Conservation (phyloP, 2,888 invertebrate genomes). For the Epirrita christyi region DNA sequence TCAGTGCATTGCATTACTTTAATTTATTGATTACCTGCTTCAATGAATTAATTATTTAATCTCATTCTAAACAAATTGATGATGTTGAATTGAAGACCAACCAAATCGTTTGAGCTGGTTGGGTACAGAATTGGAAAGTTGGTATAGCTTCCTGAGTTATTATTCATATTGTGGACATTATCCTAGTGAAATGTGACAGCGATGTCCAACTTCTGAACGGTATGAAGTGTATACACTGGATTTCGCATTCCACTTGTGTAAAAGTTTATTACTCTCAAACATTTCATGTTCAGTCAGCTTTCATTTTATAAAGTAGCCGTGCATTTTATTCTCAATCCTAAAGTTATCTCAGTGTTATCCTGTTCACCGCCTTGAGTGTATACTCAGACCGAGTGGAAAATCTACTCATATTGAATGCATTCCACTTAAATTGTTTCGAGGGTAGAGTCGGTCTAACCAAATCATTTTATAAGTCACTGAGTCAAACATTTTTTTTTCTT, state of each 20-base stretch:
- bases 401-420: no score
- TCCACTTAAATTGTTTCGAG: no score
- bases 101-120: background rate
- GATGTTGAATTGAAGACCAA: background rate
- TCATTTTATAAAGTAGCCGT: background rate
- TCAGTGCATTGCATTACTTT: no score
- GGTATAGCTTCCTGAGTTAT: slow-evolving; percentile 6
- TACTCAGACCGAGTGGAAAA: no score
- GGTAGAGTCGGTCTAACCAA: no score
- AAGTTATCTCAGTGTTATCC: background rate
- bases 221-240: slow-evolving; percentile 7
- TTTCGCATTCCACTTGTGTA: slow-evolving; percentile 18
- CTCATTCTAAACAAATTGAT: background rate
- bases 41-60: no score
- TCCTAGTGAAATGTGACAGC: slow-evolving; percentile 17
- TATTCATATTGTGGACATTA: slow-evolving; percentile 17
- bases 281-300: slow-evolving; percentile 1
- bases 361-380: no score
- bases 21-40: no score
- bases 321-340: background rate
- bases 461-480: no score
- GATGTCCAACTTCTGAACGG: slow-evolving; percentile 11
- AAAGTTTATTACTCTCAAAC: slow-evolving; percentile 12
- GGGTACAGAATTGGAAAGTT: background rate
- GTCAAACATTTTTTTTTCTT: no score